Evolutionary conservation across 2,113 vertebrate species (phyloP).

Genomic region (Indicator indicator): DNA sequence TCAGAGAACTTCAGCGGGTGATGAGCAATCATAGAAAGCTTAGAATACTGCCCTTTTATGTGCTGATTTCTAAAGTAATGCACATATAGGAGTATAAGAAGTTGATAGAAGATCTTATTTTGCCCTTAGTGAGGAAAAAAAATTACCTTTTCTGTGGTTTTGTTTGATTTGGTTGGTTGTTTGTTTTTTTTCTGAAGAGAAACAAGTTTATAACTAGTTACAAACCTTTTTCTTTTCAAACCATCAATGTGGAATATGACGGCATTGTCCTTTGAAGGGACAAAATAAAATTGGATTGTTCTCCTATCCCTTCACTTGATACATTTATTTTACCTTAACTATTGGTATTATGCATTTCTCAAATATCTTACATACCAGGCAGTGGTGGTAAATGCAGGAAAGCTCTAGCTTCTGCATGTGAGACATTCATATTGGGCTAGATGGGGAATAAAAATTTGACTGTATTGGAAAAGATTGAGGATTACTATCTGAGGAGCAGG

Average conservation of each 20-base stretch:
- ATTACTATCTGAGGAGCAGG: not conserved
- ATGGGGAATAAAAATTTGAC: not conserved
- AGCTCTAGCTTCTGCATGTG: not conserved
- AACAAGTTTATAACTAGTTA: not conserved
- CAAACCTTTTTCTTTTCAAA: not conserved
- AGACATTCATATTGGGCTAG: not conserved
- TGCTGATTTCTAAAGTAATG: not conserved
- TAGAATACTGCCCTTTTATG: not conserved
- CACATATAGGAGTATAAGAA: not conserved
- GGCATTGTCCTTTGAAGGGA: not conserved
- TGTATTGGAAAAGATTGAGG: not conserved
- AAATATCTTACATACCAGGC: not conserved
- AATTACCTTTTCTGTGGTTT: not conserved
- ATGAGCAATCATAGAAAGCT: not conserved
- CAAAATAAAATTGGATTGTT: not conserved
- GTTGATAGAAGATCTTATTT: not conserved
- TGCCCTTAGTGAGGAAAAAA: not conserved
- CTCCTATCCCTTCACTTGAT: not conserved
- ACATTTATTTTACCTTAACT: not conserved
- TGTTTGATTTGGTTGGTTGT: not conserved
- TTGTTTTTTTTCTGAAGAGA: not conserved
- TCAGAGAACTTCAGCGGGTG: not conserved
- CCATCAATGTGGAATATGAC: not conserved
- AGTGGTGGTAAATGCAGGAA: not conserved
- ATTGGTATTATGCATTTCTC: rapidly evolving